Evolutionary conservation across 2,888 invertebrate genomes (phyloP).

Genomic region (Leptodirus hochenwartii): DNA sequence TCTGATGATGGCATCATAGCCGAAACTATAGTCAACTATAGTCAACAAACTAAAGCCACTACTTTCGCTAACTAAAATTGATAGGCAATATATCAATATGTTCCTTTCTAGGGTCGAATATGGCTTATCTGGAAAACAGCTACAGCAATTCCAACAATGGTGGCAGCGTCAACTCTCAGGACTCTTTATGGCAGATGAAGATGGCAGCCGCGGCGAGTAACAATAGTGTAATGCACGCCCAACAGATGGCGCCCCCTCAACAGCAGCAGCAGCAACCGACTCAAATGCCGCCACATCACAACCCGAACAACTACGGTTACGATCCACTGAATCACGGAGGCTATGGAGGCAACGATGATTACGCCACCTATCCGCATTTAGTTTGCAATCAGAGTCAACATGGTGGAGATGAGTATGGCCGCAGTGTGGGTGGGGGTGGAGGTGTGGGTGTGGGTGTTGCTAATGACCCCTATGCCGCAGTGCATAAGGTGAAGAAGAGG

Average conservation of each 20-base stretch:
- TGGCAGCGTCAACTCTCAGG: slow-evolving; percentile 89
- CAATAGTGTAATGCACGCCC: slow-evolving; percentile 44
- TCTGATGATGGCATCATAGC: too few relatives aligned
- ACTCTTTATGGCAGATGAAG: slow-evolving; percentile 88
- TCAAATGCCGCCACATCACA: slow-evolving; percentile 34
- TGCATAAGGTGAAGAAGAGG: slow-evolving; percentile 78
- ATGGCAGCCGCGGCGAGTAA: slow-evolving; percentile 62
- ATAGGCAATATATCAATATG: too few relatives aligned
- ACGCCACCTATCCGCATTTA: slow-evolving; percentile 68
- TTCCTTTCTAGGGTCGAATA: slow-evolving; percentile 53
- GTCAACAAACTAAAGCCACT: too few relatives aligned
- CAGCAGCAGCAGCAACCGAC: too few relatives aligned
- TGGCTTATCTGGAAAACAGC: slow-evolving; percentile 82
- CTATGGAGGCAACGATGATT: slow-evolving; percentile 67
- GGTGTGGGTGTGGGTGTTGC: slow-evolving; percentile 45
- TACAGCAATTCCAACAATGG: slow-evolving; percentile 88
- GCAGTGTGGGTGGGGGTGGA: slow-evolving; percentile 21
- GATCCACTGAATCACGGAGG: slow-evolving; percentile 68
- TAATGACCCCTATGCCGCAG: slow-evolving; percentile 73
- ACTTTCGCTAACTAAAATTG: too few relatives aligned
- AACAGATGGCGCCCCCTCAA: too few relatives aligned
- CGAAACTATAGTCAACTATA: too few relatives aligned
- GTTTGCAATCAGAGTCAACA: slow-evolving; percentile 38
- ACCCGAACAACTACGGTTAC: slow-evolving; percentile 47
- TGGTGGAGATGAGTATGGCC: slow-evolving; percentile 52